These are phyloP conservation scores for Meteorus sp. DNA, from an alignment of 1,140 invertebrate genomes.

Conservation along the genomic window DNA sequence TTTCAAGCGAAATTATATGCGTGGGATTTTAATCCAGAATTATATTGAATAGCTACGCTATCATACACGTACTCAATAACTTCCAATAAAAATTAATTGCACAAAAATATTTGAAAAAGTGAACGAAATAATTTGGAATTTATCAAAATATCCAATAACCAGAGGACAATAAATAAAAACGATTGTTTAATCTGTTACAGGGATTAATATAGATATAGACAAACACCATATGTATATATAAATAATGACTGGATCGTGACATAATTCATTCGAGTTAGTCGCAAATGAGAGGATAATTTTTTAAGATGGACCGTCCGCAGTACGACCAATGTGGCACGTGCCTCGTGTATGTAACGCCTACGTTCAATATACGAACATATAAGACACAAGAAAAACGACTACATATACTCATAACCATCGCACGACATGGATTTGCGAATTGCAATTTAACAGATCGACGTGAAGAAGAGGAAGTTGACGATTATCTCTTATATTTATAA, in stretches of 20 bases:
- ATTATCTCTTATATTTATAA: slow-evolving; percentile 39
- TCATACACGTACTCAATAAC: neutral
- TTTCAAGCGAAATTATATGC: slow-evolving; percentile 23
- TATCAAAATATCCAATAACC: neutral
- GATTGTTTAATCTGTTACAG: no score
- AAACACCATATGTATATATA: neutral
- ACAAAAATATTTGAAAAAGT: neutral
- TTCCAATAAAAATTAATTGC: neutral
- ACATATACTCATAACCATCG: slow-evolving; percentile 22
- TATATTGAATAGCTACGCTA: neutral
- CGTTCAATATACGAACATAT: slow-evolving; percentile 43
- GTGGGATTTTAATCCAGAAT: slow-evolving; percentile 18
- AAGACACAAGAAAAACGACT: no score
- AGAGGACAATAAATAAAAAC: slow-evolving; percentile 3
- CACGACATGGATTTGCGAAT: slow-evolving; percentile 51
- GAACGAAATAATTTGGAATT: neutral
- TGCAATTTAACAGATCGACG: slow-evolving; percentile 52
- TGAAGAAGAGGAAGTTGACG: slow-evolving; percentile 47
- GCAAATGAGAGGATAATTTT: slow-evolving; percentile 38
- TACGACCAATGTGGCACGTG: slow-evolving; percentile 44
- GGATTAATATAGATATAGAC: neutral
- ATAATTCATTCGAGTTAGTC: slow-evolving; percentile 32
- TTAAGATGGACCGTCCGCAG: slow-evolving; percentile 26
- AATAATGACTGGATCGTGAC: slow-evolving; percentile 24
- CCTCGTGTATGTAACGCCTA: slow-evolving; percentile 43